A percentile compares a stretch with the other conserved stretches of the same genome.
Conservation (phyloP, 2,888 invertebrate genomes). For the Dimorphilus gyrociliatus region DNA sequence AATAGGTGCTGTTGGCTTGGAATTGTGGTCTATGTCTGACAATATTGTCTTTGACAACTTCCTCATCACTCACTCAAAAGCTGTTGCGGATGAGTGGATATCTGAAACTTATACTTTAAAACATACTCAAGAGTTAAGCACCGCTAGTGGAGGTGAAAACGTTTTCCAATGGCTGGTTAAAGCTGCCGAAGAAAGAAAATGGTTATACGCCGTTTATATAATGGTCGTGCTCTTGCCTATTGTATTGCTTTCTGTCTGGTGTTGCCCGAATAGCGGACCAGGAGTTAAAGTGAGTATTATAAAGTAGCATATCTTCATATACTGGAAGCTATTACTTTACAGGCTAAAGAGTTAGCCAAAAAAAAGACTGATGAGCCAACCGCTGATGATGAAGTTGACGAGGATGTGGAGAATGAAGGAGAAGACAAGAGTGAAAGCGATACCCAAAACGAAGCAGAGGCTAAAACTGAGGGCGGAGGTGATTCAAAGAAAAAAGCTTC, state of each 20-base stretch:
- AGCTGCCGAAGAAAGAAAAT: constrained; percentile 67
- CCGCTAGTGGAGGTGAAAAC: constrained; percentile 39
- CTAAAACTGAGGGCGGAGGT: constrained; percentile 8
- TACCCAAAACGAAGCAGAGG: constrained; percentile 5
- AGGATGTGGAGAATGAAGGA: constrained; percentile 6
- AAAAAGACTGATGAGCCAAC: constrained; percentile 30
- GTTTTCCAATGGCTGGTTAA: constrained; percentile 53
- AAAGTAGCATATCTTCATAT: background rate
- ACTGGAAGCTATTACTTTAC: background rate
- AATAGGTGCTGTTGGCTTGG: constrained; percentile 78
- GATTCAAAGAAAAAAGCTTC: constrained; percentile 4
- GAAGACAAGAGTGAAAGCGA: constrained; percentile 8
- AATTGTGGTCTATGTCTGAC: constrained; percentile 95
- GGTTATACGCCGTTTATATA: constrained; percentile 73
- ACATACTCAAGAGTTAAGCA: constrained; percentile 41
- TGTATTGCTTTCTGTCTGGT: constrained; percentile 60
- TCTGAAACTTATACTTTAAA: constrained; percentile 67
- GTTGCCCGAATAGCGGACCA: constrained; percentile 44
- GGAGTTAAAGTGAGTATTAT: constrained; percentile 19
- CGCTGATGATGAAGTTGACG: constrained; percentile 20
- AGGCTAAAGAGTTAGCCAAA: constrained; percentile 10
- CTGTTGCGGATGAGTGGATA: constrained; percentile 62
- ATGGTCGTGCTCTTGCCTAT: constrained; percentile 60
- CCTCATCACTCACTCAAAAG: constrained; percentile 65
- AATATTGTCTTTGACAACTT: constrained; percentile 88